These are phyloP conservation scores for Nymphalis urticae DNA, from an alignment of 2,888 invertebrate species.

Conservation along the genomic window DNA sequence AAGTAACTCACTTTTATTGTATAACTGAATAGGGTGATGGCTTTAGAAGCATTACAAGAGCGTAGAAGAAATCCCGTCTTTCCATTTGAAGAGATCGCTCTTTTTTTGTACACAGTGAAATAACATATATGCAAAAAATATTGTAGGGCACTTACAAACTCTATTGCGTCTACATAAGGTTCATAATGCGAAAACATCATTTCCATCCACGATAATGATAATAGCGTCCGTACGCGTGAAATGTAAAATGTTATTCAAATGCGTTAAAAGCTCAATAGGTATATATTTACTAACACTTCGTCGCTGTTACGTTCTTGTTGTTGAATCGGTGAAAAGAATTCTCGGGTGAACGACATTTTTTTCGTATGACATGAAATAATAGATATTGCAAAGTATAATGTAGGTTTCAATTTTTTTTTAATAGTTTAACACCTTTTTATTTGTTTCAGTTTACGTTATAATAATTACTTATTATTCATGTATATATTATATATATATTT, in stretches of 20 bases:
- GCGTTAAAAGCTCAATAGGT: conserved; percentile 40
- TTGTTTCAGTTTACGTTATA: too few species aligned
- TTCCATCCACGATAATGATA: background rate
- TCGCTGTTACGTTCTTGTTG: conserved; percentile 33
- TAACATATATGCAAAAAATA: background rate
- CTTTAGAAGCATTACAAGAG: conserved; percentile 22
- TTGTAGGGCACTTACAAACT: conserved; percentile 13
- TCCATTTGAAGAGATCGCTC: conserved; percentile 25
- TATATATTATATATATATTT: too few species aligned
- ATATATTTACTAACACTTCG: conserved; percentile 41
- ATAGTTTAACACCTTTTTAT: too few species aligned
- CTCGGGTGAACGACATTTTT: background rate
- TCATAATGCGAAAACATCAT: conserved; percentile 1
- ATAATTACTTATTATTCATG: too few species aligned
- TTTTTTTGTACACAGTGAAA: conserved; percentile 23
- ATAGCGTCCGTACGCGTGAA: conserved; percentile 21
- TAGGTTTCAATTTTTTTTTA: too few species aligned
- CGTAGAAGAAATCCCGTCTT: conserved; percentile 27
- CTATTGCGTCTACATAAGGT: conserved; percentile 12
- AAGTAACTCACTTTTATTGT: conserved; percentile 3
- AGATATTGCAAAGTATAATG: too few species aligned
- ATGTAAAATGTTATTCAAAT: conserved; percentile 39
- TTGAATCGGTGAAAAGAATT: conserved; percentile 14
- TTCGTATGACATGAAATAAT: too few species aligned
- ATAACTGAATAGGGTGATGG: conserved; percentile 2